Conservation (phyloP, 2,888 invertebrate species). For the Argyra leucocephala region DNA sequence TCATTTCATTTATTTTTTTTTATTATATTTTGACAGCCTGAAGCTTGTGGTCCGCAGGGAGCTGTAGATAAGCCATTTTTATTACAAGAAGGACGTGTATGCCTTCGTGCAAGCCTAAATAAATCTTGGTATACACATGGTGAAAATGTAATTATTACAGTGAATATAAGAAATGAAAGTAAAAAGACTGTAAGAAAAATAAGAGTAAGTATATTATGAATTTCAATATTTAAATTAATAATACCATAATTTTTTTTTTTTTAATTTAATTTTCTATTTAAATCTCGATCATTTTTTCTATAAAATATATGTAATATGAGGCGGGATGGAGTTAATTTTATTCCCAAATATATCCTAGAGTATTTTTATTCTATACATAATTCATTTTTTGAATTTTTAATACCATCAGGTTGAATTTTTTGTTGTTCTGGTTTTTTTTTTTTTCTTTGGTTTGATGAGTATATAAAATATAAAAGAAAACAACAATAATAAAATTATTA, state of each 20-base stretch:
- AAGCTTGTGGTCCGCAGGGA: conserved; percentile 54
- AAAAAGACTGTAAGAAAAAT: conserved; percentile 74
- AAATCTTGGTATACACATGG: conserved; percentile 76
- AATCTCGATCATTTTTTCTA: no score
- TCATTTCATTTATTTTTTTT: conserved; percentile 9
- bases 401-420: no score
- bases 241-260: background rate
- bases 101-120: conserved; percentile 69
- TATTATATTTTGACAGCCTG: conserved; percentile 34
- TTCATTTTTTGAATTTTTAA: no score
- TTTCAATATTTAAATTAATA: background rate
- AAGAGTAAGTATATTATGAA: conserved; percentile 51
- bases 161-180: conserved; percentile 69
- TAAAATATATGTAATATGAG: no score
- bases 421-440: no score
- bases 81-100: conserved; percentile 71
- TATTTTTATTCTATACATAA: no score
- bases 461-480: no score
- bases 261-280: background rate
- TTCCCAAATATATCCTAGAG: no score
- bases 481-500: no score
- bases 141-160: conserved; percentile 64
- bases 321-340: no score
- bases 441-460: no score
- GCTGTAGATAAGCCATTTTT: conserved; percentile 74